Evolutionary conservation across 2,888 invertebrate species (phyloP), one percentile per base, ranked within the genome.

Genomic region (Cremastinae sp.): DNA sequence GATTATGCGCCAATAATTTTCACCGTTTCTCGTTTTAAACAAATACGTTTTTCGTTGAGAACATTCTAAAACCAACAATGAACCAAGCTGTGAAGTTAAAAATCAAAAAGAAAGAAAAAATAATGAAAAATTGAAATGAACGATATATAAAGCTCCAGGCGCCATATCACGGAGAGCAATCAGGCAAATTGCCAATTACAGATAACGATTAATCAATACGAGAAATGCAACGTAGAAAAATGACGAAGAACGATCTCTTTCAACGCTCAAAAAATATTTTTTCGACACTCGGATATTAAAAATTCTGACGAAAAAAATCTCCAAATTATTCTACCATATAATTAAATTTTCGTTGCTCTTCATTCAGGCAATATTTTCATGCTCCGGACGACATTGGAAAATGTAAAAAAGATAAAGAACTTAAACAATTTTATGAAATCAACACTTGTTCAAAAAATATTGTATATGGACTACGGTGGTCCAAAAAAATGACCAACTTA

Each of bases 131-230:
- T 38, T n/a, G 28, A 5, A 28, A 28, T n/a, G n/a, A n/a, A n/a
- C n/a, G n/a, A n/a, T n/a, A n/a, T n/a, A n/a, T 28, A 28, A 28
- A 28, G 5, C 3, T 36, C 34, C 18, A 7, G 18, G 9, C 36
- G 14, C 7, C 22, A 3, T n/a, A n/a, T 59, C 18, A 20, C 20
- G 41, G 22, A 51, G 38, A 41, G 34, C 51, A 53, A 47, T 34
- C 12, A 28, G 22, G 64, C 38, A 41, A 28, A 65, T 65, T 53
- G 64, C 16, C 22, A 65, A 65, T 53, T 41, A 65, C 53, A 18
- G 22, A 20, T 10, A 9, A 14, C 41, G 41, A 49, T 16, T 34
- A 47, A 47, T 62, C 36, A 36, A 49, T 49, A 47, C 43, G 45
- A 45, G 9, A 43, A 59, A 45, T 22, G 45, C 14, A 59, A 20